A percentile compares a stretch with the other conserved stretches of the same genome.
Evolutionary conservation across 2,888 invertebrate species (phyloP).

Genomic region (Cephonodes hylas): DNA sequence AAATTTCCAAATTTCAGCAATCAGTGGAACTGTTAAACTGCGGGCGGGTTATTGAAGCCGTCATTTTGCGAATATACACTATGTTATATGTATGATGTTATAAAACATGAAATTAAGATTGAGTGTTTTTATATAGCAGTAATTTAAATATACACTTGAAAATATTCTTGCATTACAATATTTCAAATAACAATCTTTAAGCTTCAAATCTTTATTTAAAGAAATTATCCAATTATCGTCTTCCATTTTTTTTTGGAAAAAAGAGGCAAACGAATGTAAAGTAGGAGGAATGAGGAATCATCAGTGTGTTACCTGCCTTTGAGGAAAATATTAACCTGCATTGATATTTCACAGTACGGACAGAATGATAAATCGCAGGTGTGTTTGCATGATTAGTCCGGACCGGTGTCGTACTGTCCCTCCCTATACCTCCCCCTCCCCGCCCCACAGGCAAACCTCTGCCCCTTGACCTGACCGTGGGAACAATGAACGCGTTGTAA

Average conservation of each 20-base stretch:
- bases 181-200: too few relatives aligned
- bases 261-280: too few relatives aligned
- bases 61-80: not conserved
- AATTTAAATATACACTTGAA: too few relatives aligned
- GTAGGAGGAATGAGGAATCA: too few relatives aligned
- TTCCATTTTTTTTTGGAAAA: too few relatives aligned
- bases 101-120: not conserved
- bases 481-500: not conserved
- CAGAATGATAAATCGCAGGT: conserved; percentile 18
- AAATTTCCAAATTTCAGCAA: conserved; percentile 5
- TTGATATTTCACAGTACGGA: not conserved
- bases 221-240: too few relatives aligned
- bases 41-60: not conserved
- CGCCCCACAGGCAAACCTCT: not conserved
- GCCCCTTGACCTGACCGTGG: conserved; percentile 11
- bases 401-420: conserved; percentile 7
- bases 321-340: too few relatives aligned
- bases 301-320: too few relatives aligned
- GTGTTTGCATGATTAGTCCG: conserved; percentile 23
- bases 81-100: not conserved
- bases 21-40: not conserved
- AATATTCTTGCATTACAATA: too few relatives aligned
- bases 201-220: too few relatives aligned
- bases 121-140: too few relatives aligned
- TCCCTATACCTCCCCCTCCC: not conserved